These are phyloP conservation scores for Mustela lutreola DNA, from an alignment of 2,113 vertebrate species.

Conservation along the genomic window DNA sequence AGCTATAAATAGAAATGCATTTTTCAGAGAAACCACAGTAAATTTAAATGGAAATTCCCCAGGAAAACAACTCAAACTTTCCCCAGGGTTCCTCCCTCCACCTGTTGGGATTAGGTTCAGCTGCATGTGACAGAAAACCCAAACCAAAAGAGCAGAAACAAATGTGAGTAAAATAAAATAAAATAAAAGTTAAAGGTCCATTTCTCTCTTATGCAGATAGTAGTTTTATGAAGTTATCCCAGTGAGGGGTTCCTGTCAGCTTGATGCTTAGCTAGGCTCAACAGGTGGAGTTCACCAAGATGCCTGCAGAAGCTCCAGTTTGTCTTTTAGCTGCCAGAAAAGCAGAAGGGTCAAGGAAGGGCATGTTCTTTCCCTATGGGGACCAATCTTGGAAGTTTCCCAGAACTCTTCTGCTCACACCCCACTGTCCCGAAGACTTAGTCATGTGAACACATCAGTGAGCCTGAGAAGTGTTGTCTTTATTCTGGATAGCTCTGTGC, in stretches of 20 bases:
- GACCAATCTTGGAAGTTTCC: conserved; percentile 28
- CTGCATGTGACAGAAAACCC: neutral
- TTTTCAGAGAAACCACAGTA: conserved; percentile 7
- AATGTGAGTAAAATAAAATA: neutral
- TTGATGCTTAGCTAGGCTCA: neutral
- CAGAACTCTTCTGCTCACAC: neutral
- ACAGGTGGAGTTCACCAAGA: conserved; percentile 9
- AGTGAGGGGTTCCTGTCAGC: neutral
- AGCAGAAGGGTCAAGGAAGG: neutral
- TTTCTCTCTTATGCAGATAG: neutral
- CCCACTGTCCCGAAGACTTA: neutral
- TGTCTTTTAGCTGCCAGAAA: conserved; percentile 1
- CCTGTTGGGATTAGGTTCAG: conserved; percentile 1
- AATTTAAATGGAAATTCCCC: conserved; percentile 36
- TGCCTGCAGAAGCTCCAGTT: conserved; percentile 47
- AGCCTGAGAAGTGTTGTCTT: neutral
- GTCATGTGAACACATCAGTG: neutral
- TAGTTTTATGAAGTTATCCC: neutral
- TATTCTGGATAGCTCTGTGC: conserved; percentile 17
- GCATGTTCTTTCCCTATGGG: neutral
- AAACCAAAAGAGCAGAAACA: neutral
- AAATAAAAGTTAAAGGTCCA: neutral
- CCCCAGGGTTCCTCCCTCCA: neutral
- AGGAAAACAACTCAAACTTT: conserved; percentile 36
- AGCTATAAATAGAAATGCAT: conserved; percentile 34